Conservation (phyloP, 2,888 invertebrate genomes). For the Mantis religiosa region DNA sequence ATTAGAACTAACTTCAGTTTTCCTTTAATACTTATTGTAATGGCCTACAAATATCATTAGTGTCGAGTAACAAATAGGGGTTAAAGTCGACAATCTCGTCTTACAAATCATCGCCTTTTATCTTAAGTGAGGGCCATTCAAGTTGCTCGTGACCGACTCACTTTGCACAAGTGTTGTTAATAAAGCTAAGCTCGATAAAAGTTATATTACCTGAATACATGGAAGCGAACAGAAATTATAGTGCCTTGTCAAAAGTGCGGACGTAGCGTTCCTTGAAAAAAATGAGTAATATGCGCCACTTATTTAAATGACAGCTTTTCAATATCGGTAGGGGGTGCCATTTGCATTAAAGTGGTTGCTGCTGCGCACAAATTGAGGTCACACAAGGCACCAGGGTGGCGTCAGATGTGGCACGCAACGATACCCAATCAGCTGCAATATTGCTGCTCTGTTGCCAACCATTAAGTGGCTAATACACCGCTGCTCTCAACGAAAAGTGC, state of each 20-base stretch:
- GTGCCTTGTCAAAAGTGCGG: background rate
- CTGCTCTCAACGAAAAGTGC: background rate
- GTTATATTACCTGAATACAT: background rate
- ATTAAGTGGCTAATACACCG: background rate
- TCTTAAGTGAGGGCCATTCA: background rate
- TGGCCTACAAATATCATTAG: background rate
- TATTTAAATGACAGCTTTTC: conserved; percentile 1
- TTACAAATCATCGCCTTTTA: background rate
- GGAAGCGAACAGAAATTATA: background rate
- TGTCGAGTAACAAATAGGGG: background rate
- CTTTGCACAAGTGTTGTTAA: background rate
- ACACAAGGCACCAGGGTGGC: background rate
- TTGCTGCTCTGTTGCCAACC: background rate
- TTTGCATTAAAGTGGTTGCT: background rate
- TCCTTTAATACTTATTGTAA: too few species aligned
- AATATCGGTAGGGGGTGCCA: background rate
- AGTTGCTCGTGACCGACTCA: background rate
- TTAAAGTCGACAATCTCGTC: background rate
- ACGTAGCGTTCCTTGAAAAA: background rate
- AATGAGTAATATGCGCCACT: background rate
- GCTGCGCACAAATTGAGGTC: background rate
- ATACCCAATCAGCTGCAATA: background rate
- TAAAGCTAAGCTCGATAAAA: background rate
- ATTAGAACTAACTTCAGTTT: too few species aligned
- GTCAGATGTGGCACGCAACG: background rate